Evolutionary conservation across 2,888 invertebrate genomes (phyloP).

Genomic region (Eurytoma adleriae): DNA sequence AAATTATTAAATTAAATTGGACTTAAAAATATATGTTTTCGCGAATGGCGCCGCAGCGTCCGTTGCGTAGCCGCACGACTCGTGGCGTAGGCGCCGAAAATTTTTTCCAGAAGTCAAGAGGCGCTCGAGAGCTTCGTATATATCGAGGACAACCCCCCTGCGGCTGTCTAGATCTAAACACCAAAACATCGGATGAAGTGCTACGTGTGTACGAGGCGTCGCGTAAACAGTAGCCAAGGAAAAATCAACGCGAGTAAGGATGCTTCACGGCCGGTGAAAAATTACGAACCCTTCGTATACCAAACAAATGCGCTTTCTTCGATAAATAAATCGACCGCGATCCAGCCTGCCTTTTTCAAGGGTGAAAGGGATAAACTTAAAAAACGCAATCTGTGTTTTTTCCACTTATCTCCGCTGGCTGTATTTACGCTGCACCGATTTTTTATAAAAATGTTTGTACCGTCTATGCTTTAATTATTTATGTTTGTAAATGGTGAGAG

Average conservation of each 20-base stretch:
- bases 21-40: neutral
- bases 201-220: slow-evolving; percentile 63
- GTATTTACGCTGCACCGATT: no score
- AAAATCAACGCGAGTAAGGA: neutral
- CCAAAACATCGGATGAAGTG: slow-evolving; percentile 67
- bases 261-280: slow-evolving; percentile 4
- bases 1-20: neutral
- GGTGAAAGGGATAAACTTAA: no score
- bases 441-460: no score
- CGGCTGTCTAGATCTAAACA: slow-evolving; percentile 65
- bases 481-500: no score
- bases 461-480: no score
- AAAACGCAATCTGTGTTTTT: no score
- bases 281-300: slow-evolving; percentile 2
- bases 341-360: no score
- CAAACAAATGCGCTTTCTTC: neutral
- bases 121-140: slow-evolving; percentile 14
- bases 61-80: neutral
- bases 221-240: slow-evolving; percentile 38
- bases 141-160: slow-evolving; percentile 62
- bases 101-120: slow-evolving; percentile 51
- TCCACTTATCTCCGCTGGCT: no score
- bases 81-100: slow-evolving; percentile 27
- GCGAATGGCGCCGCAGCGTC: neutral
- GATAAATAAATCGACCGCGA: slow-evolving; percentile 11